phyloP scores from a whole-genome alignment of 2,797 vertebrate species.

The Sebastes taczanowskii region DNA sequence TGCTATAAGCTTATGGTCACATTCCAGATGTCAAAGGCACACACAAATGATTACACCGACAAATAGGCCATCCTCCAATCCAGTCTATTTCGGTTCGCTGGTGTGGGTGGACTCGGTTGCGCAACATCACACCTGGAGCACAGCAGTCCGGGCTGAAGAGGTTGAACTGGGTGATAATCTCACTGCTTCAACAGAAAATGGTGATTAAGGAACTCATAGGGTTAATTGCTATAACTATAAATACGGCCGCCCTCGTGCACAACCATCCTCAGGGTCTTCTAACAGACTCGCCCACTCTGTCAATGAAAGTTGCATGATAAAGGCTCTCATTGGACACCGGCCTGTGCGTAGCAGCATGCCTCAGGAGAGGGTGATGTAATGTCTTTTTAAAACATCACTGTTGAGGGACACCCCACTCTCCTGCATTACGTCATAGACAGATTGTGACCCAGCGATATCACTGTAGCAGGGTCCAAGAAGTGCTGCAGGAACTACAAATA shows the following conservation, averaged over 20 bases:
- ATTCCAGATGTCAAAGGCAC: conserved; percentile 70
- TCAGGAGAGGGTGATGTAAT: conserved; percentile 63
- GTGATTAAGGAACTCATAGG: conserved; percentile 14
- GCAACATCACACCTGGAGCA: conserved; percentile 61
- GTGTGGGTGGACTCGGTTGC: conserved; percentile 42
- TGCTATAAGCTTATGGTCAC: conserved; percentile 68
- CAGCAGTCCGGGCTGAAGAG: conserved; percentile 1
- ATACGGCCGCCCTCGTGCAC: conserved; percentile 13
- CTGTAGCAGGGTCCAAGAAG: neutral
- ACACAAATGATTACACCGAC: conserved; percentile 56
- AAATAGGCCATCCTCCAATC: conserved; percentile 50
- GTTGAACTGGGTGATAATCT: neutral
- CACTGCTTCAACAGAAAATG: neutral
- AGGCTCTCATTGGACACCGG: conserved; percentile 35
- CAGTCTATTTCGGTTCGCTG: conserved; percentile 26
- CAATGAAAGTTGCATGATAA: conserved; percentile 8
- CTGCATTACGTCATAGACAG: conserved; percentile 14
- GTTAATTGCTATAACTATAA: conserved; percentile 24
- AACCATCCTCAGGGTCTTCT: conserved; percentile 2
- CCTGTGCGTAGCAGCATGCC: neutral
- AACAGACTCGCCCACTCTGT: conserved; percentile 8
- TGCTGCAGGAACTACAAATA: neutral
- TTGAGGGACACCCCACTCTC: conserved; percentile 47
- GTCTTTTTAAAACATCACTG: conserved; percentile 44
- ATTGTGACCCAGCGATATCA: conserved; percentile 20